phyloP scores from a whole-genome alignment of 2,113 vertebrate species.

The Phocoena sinus region DNA sequence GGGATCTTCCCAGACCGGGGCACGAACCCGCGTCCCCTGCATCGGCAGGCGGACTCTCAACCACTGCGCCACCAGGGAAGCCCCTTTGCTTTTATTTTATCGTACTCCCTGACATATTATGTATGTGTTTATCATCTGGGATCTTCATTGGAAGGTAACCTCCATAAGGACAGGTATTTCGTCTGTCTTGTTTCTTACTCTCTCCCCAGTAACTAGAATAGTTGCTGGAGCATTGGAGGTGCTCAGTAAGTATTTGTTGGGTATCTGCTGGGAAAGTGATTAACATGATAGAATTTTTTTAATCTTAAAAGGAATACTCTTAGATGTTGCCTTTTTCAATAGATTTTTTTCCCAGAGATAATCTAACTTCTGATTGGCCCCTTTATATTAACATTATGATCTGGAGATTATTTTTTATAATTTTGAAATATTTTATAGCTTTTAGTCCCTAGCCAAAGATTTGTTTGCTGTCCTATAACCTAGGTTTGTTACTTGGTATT shows the following conservation, averaged over 20 bases:
- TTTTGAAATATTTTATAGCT: neutral
- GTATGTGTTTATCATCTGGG: neutral
- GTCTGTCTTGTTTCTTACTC: neutral
- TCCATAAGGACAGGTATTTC: neutral
- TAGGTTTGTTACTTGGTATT: neutral
- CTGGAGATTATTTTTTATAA: neutral
- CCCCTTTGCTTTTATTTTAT: neutral
- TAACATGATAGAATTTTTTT: neutral
- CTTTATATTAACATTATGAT: neutral
- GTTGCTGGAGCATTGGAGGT: neutral
- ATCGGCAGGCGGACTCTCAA: no score
- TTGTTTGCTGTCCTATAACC: neutral
- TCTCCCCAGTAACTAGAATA: neutral
- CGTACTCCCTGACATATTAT: neutral
- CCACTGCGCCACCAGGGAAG: no score
- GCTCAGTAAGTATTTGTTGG: neutral
- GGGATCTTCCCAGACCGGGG: no score
- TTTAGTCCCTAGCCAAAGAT: neutral
- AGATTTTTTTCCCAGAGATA: neutral
- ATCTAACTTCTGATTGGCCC: neutral
- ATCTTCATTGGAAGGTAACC: neutral
- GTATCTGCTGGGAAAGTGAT: neutral
- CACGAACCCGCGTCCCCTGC: no score
- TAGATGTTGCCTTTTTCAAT: neutral
- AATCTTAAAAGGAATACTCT: neutral